Base-by-base conservation (phyloP, 2,797 vertebrate species). In the Epinephelus malabaricus region DNA sequence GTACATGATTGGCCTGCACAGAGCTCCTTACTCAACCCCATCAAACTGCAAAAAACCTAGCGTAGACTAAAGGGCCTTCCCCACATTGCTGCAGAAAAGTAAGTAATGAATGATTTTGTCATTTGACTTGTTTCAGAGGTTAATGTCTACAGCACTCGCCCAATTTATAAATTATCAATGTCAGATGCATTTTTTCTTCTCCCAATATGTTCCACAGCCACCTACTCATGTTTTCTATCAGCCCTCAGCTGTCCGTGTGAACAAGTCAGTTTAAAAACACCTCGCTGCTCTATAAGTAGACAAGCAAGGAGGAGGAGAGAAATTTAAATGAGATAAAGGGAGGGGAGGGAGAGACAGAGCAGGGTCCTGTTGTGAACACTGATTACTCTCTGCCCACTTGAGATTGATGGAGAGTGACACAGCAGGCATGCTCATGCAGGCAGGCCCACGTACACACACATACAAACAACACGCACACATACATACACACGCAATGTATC, bases 341-440 rank as follows among this genome's bases (percentile, higher is more conserved):
- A 85, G 66, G 73, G 79, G 85, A 76, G 85, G 78, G 70, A 74
- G 85, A 77, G 81, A 74, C 69, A 65, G 84, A 86, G 79, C 80
- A 64, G 76, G 84, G 84, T 90, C 92, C 92, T 90, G 89, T 89
- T 89, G 93, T 91, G 93, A 93, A 88, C 91, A 91, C 93, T 93
- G 93, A 94, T 94, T 92, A 94, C 92, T 85, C 86, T 91, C 82
- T 91, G 90, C 88, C 89, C 89, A 92, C 89, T 93, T 88, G 83
- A 93, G 90, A 92, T 92, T 91, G 93, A 93, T 94, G 83, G 87
- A 91, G 83, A 88, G 87, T 74, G 86, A 91, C 91, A 88, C 87
- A 85, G 92, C 89, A 85, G 79, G 87, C 81, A 46, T 47, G 51
- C 61, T 79, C 64, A 51, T 5, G 9, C 85, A 78, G 66, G 65